A percentile compares a stretch with the other conserved stretches of the same genome.
Evolutionary conservation across 2,888 invertebrate species (phyloP).

Genomic region (Eilema griseolum): DNA sequence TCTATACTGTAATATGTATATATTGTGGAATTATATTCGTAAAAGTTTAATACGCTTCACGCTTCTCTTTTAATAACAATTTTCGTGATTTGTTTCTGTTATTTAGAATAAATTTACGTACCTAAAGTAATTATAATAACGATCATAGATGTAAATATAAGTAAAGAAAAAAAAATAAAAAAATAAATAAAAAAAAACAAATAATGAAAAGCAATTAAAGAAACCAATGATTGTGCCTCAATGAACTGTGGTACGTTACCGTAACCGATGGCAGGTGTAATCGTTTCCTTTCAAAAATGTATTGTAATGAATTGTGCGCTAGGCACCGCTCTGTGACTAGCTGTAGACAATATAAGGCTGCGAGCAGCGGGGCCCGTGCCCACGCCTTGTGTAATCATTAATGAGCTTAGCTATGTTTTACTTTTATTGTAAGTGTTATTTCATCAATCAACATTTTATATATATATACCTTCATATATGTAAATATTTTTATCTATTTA

Average conservation of each 20-base stretch:
- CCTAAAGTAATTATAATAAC: constrained; percentile 86
- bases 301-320: constrained; percentile 78
- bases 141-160: constrained; percentile 79
- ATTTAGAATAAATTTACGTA: constrained; percentile 87
- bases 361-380: constrained; percentile 74
- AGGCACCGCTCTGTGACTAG: constrained; percentile 66
- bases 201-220: constrained; percentile 82
- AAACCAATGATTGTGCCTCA: constrained; percentile 88
- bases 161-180: constrained; percentile 66
- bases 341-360: constrained; percentile 78
- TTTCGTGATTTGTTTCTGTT: constrained; percentile 86
- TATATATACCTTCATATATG: constrained; percentile 72
- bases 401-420: constrained; percentile 87
- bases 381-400: constrained; percentile 84
- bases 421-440: constrained; percentile 86
- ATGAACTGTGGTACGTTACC: constrained; percentile 87
- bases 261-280: constrained; percentile 84
- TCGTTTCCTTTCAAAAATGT: constrained; percentile 77
- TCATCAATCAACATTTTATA: constrained; percentile 86
- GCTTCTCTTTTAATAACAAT: constrained; percentile 83
- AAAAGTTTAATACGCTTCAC: constrained; percentile 85
- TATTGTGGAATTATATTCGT: constrained; percentile 86
- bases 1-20: constrained; percentile 85
- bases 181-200: constrained; percentile 63
- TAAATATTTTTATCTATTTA: constrained; percentile 85